Evolutionary conservation across 1,140 invertebrate species (phyloP), one percentile per base, ranked within the genome.

Genomic region (Armadillidium nasatum): DNA sequence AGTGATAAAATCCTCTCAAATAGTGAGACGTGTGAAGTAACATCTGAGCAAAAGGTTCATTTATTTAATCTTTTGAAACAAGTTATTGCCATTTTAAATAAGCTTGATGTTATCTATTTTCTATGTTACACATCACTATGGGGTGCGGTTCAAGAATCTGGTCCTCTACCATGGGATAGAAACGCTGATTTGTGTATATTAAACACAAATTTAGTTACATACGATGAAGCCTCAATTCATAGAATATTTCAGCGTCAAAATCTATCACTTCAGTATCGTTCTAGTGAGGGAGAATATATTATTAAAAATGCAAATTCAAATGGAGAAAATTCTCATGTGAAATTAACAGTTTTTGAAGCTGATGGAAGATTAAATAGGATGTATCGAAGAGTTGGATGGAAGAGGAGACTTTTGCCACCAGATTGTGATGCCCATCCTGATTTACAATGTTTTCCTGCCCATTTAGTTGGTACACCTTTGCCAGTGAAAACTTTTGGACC

Each of bases 391-490:
- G 85, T 89, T n/a, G 88, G 88, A 4, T 88, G 88, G 87, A 86
- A 87, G 70, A 84, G 87, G 78, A 83, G 87, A 33, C 82, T 89
- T 21, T 79, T 88, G 23, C 87, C 88, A n/a, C 87, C 87, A n/a
- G 86, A 87, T 78, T 89, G 88, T 83, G 86, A 87, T 73, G 84
- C 84, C 22, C 85, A 85, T 43, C 84, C 85, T 6, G 85, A 85
- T 60, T 82, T 88, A 9, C 85, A 88, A 76, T 88, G 87, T 79
- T 89, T 89, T 81, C 89, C 89, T n/a, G 84, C 85, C 4, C 83
- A 85, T 73, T 83, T 90, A 19, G 85, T 87, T 9, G 84, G 85
- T 44, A 82, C 83, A 66, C 88, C 88, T 0, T 83, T 90, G 45
- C 86, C 87, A 22, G 81, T 79, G 9, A 84, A 84, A 73, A 84